Evolutionary conservation across 2,888 invertebrate species (phyloP), one percentile per base, ranked within the genome.

Genomic region (Leptopilina drosophilae): DNA sequence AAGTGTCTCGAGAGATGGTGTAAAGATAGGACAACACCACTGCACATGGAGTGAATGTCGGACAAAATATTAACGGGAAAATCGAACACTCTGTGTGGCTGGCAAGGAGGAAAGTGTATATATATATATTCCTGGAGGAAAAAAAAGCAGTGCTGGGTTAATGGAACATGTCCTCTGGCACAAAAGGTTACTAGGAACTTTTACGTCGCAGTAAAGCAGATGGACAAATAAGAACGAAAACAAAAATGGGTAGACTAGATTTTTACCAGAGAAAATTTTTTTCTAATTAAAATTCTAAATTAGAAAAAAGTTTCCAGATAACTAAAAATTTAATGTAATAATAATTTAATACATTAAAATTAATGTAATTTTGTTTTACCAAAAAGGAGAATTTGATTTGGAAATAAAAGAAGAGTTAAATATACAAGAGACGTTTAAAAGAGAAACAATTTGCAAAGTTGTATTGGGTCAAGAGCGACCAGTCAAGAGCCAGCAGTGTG

Each of bases 391-490:
- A 26, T 64, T 20, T 64, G 40, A 26, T 14, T 73, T 26, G 33
- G 53, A 56, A 53, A 69, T 53, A 49, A 69, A 73, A 14, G 59
- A 49, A 49, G 49, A 49, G 11, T 49, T 49, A n/a, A n/a, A n/a
- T n/a, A 8, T n/a, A 59, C 5, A 69, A 20, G 14, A 6, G 53
- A 20, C 11, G 3, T 49, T 69, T 73, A 53, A 53, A 56, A 56
- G 33, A 42, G 42, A 42, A 42, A 42, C 42, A 33, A 33, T 33
- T 33, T 33, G 3, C 33, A 42, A 53, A 26, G 26, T 53, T 76
- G 66, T 81, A 83, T 82, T 84, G 79, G 84, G 84, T 84, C 84
- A 84, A 84, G 82, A 82, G 80, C 83, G 79, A 78, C 76, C 69
- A 69, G 40, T 26, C 33, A 46, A 9, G 7, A 9, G 26, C 4